Evolutionary conservation across 2,888 invertebrate species (phyloP), one percentile per base, ranked within the genome.

Genomic region (Habrosyne pyritoides): DNA sequence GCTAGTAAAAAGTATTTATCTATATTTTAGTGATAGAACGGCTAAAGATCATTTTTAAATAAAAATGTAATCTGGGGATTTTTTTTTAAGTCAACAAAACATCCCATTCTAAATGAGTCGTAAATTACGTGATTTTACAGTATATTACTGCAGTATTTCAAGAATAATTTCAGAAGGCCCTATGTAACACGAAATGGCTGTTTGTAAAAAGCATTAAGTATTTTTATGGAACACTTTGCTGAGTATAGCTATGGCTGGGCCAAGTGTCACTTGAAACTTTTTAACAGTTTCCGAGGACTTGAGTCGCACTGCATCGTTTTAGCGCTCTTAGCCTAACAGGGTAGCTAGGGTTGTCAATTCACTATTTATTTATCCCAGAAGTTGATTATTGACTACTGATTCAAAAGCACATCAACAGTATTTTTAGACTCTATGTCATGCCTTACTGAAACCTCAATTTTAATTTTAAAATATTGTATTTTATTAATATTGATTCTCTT

Each of bases 221-320:
- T 14, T 28, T 50, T 28, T 50, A 50, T 21, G 50, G 18, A 10
- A 28, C 50, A 26, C 49, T 49, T 49, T 12, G 12, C 22, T 49
- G 14, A n/a, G 49, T 10, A 14, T 24, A 14, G 54, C 54, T 49
- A 54, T 66, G 64, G 66, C 60, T 60, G 55, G 52, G 54, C 55
- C 55, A 63, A 68, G 63, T 61, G 60, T 59, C 61, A 60, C 63
- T 68, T 59, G 61, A 56, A 66, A 68, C 64, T 68, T 68, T 56
- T 56, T 54, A 54, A 61, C 57, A 60, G 57, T 58, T 64, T 62
- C 60, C 61, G 63, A 54, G 59, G 63, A 60, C 64, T 59, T 48
- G 30, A 50, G 61, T 60, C 57, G 54, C 59, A 54, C 55, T 60
- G 12, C 10, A 48, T 26, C 14, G n/a, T 48, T 48, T 48, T n/a